Evolutionary conservation across 2,888 invertebrate species (phyloP), one percentile per base, ranked within the genome.

Genomic region (Brachynemurus nebulosus): DNA sequence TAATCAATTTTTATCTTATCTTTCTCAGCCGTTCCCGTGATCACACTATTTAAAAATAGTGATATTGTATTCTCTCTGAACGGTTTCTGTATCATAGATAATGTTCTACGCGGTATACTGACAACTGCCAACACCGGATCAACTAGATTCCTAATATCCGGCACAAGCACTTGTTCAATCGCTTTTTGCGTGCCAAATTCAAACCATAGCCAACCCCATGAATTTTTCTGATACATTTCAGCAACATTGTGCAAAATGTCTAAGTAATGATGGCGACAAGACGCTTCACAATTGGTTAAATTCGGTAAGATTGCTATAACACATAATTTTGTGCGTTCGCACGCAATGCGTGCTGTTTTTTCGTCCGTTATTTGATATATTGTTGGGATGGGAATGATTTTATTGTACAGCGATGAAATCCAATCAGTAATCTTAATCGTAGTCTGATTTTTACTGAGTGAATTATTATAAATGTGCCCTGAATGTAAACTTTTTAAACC

Each of bases 181-280:
- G 8, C 11, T 8, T 17, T 11, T n/a, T 40, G 40, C 11, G 17
- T n/a, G 16, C 27, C 25, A 5, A 17, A 11, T 18, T 12, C n/a
- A 27, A 27, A 23, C 40, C 40, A 40, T 11, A 40, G 25, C 40
- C 40, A 40, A 27, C 40, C 18, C 40, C 40, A 40, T n/a, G 14
- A 11, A 2, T 40, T 27, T 11, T 14, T 16, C 30, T 40, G 25
- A 9, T 23, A 40, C 19, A 5, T 30, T 11, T 27, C 5, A 5
- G 17, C 30, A 19, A 37, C 12, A 2, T 37, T 37, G 3, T 37
- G 37, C 12, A 37, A 20, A 8, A 11, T 37, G 18, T 19, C 20
- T n/a, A 37, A 20, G 12, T 19, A 37, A 2, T 14, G 12, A 19
- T 19, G 19, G 20, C 37, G 37, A 19, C 37, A 37, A 11, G 16